A percentile compares a stretch with the other conserved stretches of the same genome.
Conservation (phyloP, 2,113 vertebrate genomes). For the Brachirus orientalis region DNA sequence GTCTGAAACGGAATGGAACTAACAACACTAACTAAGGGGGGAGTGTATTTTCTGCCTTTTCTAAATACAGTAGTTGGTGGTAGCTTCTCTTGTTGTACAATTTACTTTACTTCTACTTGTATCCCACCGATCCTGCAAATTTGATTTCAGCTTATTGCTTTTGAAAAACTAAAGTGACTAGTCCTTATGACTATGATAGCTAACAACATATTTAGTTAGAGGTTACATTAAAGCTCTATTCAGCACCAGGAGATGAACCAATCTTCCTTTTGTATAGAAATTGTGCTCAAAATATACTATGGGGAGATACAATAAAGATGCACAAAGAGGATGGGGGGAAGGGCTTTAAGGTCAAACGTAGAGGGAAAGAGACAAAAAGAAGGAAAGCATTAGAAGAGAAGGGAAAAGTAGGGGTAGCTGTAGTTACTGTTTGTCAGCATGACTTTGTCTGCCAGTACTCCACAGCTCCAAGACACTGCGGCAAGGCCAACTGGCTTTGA, state of each 20-base stretch:
- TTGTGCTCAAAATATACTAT: slow-evolving; percentile 18
- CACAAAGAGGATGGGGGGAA: slow-evolving; percentile 8
- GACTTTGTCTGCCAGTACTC: slow-evolving; percentile 64
- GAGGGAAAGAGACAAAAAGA: slow-evolving; percentile 33
- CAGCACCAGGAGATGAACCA: neutral
- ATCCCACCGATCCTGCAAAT: too few relatives aligned
- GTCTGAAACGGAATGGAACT: too few relatives aligned
- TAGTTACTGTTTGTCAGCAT: slow-evolving; percentile 80
- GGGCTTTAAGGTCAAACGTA: slow-evolving; percentile 24
- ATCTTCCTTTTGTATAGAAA: neutral
- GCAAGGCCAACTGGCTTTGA: slow-evolving; percentile 69
- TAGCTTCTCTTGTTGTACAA: too few relatives aligned
- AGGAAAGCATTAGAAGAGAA: slow-evolving; percentile 52
- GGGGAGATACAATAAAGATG: slow-evolving; percentile 19
- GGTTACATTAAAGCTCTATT: neutral
- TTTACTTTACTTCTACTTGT: too few relatives aligned
- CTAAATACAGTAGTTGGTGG: too few relatives aligned
- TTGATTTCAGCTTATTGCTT: too few relatives aligned
- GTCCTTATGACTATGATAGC: too few relatives aligned
- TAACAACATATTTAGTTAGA: neutral
- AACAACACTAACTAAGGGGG: too few relatives aligned
- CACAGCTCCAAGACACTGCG: slow-evolving; percentile 71
- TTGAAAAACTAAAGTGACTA: too few relatives aligned
- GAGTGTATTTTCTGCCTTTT: too few relatives aligned
- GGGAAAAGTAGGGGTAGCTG: slow-evolving; percentile 56